Base-by-base conservation (phyloP, 2,113 vertebrate species). In the Sula dactylatra region DNA sequence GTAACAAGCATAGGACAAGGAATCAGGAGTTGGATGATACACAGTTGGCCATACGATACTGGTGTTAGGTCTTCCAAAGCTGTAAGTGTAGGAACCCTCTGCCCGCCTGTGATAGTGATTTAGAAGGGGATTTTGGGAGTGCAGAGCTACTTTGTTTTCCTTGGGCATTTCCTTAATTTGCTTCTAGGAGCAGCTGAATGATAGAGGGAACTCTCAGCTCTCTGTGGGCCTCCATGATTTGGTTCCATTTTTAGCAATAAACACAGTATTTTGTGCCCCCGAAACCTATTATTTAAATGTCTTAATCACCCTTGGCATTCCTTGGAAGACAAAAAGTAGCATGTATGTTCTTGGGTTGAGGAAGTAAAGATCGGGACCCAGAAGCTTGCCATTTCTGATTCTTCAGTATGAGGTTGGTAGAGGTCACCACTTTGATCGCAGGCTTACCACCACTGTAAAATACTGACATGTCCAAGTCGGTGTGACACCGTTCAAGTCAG, bases 31-130 rank as follows among this genome's bases (percentile, higher is more conserved):
- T 38, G 21, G 44, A 17, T 32, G 5, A 17, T 17, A 13, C 2
- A 1, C 59, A 26, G 27, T 59, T 47, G 34, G 3, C 49, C 6
- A 0, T 31, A 8, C 18, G 50, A 5, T 34, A 14, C 20, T 80
- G 69, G 6, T 32, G 13, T 32, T 69, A 10, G 38, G 16, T 36
- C 49, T 45, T 65, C 20, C 50, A 40, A 16, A 80, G 64, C 49
- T 55, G 17, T 27, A 29, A 11, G 31, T 9, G 34, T 9, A 54
- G 81, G 34, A 82, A 3, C 16, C 8, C 50, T 77, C 83, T 77
- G 49, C 55, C 78, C 6, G 52, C 59, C 50, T 78, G 25, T 42
- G 38, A 0, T 1, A 34, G 42, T 15, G 42, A 64, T 40, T 14
- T 22, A 2, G 54, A 29, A 62, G 40, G 44, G 22, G 38, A 69